These are phyloP conservation scores for Nycticorax nycticorax DNA, from an alignment of 2,113 vertebrate species.

Conservation along the genomic window DNA sequence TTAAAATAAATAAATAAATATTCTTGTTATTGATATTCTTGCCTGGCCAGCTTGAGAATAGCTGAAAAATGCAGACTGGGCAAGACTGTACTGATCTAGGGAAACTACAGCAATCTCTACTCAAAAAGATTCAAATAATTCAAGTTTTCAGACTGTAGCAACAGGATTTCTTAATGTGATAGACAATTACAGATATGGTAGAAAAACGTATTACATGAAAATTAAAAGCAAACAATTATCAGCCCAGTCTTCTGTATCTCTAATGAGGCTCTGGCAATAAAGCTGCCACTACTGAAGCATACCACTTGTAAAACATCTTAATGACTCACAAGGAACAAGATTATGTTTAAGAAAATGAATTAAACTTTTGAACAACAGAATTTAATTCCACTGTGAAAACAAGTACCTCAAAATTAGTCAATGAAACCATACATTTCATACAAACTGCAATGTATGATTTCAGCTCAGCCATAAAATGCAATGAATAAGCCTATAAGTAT, in stretches of 20 bases:
- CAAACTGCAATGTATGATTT: neutral
- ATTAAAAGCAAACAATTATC: slow-evolving; percentile 35
- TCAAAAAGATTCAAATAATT: neutral
- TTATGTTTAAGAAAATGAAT: slow-evolving; percentile 15
- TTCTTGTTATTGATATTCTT: neutral
- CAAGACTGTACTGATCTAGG: neutral
- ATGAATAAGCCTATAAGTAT: slow-evolving; percentile 19
- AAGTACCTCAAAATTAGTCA: slow-evolving; percentile 4
- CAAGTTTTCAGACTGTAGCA: neutral
- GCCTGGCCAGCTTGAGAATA: neutral
- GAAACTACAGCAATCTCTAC: neutral
- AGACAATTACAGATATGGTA: neutral
- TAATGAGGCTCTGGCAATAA: slow-evolving; percentile 10
- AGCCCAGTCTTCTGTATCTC: neutral
- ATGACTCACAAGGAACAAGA: neutral
- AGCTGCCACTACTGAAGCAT: neutral
- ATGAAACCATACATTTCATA: neutral
- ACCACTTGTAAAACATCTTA: slow-evolving; percentile 6
- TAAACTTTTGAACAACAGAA: neutral
- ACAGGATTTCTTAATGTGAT: neutral
- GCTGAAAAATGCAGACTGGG: neutral
- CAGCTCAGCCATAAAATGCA: neutral
- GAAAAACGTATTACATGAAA: neutral
- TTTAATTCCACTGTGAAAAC: slow-evolving; percentile 27
- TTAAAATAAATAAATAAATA: neutral